Base-by-base conservation (phyloP, 2,797 vertebrate genomes). In the Clarias laeviceps region DNA sequence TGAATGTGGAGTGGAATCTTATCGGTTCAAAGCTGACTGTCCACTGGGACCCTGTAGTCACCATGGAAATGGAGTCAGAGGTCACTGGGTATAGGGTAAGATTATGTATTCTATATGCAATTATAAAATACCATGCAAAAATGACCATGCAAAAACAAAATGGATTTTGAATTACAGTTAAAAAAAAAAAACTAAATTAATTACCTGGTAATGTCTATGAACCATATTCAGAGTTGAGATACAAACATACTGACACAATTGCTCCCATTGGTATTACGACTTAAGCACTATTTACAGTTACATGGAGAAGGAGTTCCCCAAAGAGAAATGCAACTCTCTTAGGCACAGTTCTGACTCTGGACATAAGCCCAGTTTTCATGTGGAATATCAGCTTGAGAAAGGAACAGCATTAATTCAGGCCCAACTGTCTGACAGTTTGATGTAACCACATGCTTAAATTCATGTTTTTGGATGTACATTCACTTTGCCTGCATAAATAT, bases 61-160 rank as follows among this genome's bases (percentile, higher is more conserved):
- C 97, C 2, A 94, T 95, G 95, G 98, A 97, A 87, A 97, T 97
- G 0, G 98, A 99, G 92, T 97, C 97, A 0, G 96, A 98, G 88
- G 97, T 99, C 89, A 97, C 93, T 14, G 98, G 97, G 4, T 99
- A 99, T 91, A 97, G 97, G 93, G 98, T 97, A 92, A 95, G 96
- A 89, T 83, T 32, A 80, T 50, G n/a, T 56, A 34, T 76, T 87
- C 12, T 59, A 24, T 64, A 22, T 14, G n/a, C 87, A 84, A 74
- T 82, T 72, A 80, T 65, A 76, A 72, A 72, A 45, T 11, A 45
- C 82, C 37, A 15, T 11, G 37, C 37, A 40, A 62, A 12, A 34
- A 20, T 22, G 66, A 69, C 18, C 22, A 74, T 27, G 14, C 24
- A 78, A 61, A 8, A 70, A 70, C 1, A 22, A 3, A n/a, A 27